These are phyloP conservation scores for Mizuhopecten yessoensis DNA, from an alignment of 1,140 invertebrate species.

Conservation along the genomic window DNA sequence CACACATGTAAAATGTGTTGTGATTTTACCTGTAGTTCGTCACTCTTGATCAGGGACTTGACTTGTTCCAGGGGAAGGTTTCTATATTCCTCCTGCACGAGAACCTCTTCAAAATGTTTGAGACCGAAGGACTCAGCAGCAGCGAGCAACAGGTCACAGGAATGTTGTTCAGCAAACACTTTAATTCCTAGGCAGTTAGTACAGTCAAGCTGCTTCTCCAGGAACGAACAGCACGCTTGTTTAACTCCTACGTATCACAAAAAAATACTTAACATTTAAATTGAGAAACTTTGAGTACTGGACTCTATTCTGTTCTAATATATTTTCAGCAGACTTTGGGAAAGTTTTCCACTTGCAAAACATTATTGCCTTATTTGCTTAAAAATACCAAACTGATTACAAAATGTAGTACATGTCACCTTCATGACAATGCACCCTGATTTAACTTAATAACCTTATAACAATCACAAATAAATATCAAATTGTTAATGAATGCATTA, in stretches of 20 bases:
- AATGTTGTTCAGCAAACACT: constrained; percentile 80
- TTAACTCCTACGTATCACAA: constrained; percentile 80
- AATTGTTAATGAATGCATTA: too few relatives aligned
- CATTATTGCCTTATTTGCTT: too few relatives aligned
- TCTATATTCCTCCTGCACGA: constrained; percentile 80
- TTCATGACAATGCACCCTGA: too few relatives aligned
- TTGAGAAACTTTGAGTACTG: not conserved
- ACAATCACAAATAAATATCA: too few relatives aligned
- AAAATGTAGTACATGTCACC: too few relatives aligned
- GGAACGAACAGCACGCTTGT: constrained; percentile 79
- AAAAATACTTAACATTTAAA: not conserved
- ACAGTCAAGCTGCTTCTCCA: constrained; percentile 80
- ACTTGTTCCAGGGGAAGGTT: constrained; percentile 77
- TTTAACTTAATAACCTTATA: too few relatives aligned
- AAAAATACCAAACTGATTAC: too few relatives aligned
- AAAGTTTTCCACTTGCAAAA: too few relatives aligned
- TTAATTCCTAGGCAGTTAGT: constrained; percentile 84
- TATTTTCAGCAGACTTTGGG: too few relatives aligned
- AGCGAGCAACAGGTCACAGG: constrained; percentile 70
- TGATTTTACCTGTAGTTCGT: constrained; percentile 79
- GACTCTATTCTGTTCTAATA: too few relatives aligned
- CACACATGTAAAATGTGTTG: too few relatives aligned
- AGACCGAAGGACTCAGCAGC: constrained; percentile 76
- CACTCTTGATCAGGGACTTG: constrained; percentile 77
- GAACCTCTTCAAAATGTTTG: constrained; percentile 80